Evolutionary conservation across 1,140 invertebrate genomes (phyloP).

Genomic region (Triops longicaudatus): DNA sequence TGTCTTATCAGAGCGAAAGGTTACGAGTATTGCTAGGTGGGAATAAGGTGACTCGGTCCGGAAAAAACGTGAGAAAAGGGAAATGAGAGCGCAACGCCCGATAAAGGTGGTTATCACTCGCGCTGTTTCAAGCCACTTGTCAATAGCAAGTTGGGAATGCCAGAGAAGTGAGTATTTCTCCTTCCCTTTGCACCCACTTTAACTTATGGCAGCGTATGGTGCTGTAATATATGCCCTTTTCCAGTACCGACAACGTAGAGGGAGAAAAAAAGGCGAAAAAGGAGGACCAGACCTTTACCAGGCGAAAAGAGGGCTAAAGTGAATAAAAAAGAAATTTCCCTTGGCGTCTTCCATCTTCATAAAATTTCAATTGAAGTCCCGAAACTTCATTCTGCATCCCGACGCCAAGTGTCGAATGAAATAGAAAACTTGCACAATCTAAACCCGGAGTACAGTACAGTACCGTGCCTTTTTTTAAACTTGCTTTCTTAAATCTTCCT

Average conservation of each 20-base stretch:
- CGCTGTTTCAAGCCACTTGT: neutral
- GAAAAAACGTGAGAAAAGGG: neutral
- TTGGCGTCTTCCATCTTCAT: conserved; percentile 14
- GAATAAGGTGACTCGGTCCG: too few species aligned
- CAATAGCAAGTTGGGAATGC: neutral
- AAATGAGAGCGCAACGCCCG: neutral
- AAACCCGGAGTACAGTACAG: neutral
- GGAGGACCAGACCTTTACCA: neutral
- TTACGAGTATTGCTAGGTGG: neutral
- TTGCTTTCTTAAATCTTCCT: too few species aligned
- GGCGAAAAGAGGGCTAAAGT: neutral
- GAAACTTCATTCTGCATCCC: neutral
- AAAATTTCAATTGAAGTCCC: conserved; percentile 6
- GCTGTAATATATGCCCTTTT: neutral
- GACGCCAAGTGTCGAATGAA: conserved; percentile 7
- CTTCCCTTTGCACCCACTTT: neutral
- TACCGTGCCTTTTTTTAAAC: too few species aligned
- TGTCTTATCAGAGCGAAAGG: neutral
- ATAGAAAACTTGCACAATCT: neutral
- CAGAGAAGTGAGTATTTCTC: neutral
- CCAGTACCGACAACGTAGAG: neutral
- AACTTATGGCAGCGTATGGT: neutral
- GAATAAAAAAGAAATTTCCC: conserved; percentile 8
- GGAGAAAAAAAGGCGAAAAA: neutral
- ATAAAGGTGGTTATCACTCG: neutral